Percentiles rank a stretch among this genome's conserved stretches.
Conservation (phyloP, 1,140 invertebrate species). For the Asbolus verrucosus region DNA sequence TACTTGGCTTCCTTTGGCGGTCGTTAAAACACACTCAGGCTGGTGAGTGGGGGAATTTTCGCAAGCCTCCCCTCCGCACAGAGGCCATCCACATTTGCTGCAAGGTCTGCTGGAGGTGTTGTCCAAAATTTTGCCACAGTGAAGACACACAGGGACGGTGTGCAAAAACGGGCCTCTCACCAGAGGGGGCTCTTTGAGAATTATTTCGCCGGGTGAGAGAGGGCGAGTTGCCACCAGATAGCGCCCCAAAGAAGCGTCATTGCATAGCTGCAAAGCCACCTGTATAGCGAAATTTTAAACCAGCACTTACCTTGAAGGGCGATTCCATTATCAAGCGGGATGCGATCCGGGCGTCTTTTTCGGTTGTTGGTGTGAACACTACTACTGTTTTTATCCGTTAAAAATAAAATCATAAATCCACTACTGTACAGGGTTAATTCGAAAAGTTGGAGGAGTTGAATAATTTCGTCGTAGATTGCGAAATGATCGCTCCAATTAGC, state of each 20-base stretch:
- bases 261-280: background rate
- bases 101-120: constrained; percentile 67
- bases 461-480: too few relatives aligned
- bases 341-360: background rate
- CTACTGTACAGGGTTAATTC: background rate
- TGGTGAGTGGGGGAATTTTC: constrained; percentile 69
- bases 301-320: background rate
- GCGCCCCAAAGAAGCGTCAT: constrained; percentile 66
- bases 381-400: background rate
- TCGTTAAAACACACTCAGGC: constrained; percentile 74
- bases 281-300: background rate
- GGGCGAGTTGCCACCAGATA: constrained; percentile 78
- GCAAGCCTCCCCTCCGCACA: constrained; percentile 73
- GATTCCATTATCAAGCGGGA: background rate
- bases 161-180: constrained; percentile 71
- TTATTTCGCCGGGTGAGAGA: constrained; percentile 78
- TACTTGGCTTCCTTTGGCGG: constrained; percentile 61
- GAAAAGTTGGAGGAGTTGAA: too few relatives aligned
- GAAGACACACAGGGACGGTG: constrained; percentile 73
- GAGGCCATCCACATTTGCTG: constrained; percentile 76
- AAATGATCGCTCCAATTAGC: too few relatives aligned
- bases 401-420: background rate
- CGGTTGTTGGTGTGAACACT: background rate
- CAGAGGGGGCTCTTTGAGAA: constrained; percentile 77
- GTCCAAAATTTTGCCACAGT: constrained; percentile 69